Evolutionary conservation across 2,797 vertebrate genomes (phyloP).

Genomic region (Mallotus villosus): DNA sequence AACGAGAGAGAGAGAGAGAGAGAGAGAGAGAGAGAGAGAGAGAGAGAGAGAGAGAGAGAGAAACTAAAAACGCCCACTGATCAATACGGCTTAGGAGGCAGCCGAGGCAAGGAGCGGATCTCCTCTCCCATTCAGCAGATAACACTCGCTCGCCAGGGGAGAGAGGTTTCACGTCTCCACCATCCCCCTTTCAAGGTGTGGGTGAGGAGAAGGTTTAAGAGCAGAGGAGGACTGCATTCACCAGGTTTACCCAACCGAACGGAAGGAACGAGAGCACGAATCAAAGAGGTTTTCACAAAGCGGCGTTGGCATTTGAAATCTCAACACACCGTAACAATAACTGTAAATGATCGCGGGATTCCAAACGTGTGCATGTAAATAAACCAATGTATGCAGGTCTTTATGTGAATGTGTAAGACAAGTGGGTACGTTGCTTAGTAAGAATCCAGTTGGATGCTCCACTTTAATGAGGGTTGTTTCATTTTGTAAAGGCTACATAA

Average conservation of each 20-base stretch:
- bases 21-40: too few relatives aligned
- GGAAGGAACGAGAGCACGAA: neutral
- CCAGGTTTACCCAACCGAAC: constrained; percentile 23
- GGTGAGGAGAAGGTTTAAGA: constrained; percentile 46
- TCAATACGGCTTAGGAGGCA: constrained; percentile 77
- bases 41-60: too few relatives aligned
- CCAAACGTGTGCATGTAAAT: neutral
- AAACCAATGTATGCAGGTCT: neutral
- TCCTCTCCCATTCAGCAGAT: constrained; percentile 64
- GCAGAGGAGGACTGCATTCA: constrained; percentile 45
- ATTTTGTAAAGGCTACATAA: too few relatives aligned
- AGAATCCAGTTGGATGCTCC: too few relatives aligned
- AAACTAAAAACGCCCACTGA: constrained; percentile 68
- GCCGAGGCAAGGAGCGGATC: constrained; percentile 69
- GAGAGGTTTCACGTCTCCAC: constrained; percentile 59
- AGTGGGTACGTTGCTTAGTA: too few relatives aligned
- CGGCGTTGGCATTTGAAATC: constrained; percentile 15
- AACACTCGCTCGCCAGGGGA: constrained; percentile 63
- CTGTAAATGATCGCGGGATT: constrained; percentile 14
- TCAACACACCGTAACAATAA: constrained; percentile 2
- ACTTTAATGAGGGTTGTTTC: too few relatives aligned
- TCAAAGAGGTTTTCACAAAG: constrained; percentile 21
- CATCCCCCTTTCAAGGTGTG: constrained; percentile 59
- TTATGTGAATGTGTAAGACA: neutral
- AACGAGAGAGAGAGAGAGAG: too few relatives aligned